Percentiles rank a stretch among this genome's conserved stretches.
Evolutionary conservation across 2,113 vertebrate genomes (phyloP).

Genomic region (Prionailurus bengalensis): DNA sequence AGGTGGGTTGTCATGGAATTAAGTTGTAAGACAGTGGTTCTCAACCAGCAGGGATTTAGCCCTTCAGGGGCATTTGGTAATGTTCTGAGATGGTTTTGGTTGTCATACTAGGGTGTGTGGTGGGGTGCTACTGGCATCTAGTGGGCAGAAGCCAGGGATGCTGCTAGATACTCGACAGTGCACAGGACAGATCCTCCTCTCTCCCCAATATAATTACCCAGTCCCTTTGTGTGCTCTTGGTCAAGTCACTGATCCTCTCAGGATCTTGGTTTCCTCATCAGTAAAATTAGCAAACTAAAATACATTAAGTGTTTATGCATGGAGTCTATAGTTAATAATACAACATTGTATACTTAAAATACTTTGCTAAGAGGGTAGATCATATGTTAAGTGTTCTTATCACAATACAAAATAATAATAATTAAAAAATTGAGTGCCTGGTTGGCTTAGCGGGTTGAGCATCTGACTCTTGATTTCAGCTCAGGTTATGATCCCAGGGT

Average conservation of each 20-base stretch:
- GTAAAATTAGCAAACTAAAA: constrained; percentile 22
- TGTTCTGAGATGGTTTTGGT: not conserved
- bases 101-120: not conserved
- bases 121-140: too few relatives aligned
- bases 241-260: not conserved
- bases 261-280: not conserved
- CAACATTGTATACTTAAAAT: not conserved
- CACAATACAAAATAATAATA: not conserved
- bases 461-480: too few relatives aligned
- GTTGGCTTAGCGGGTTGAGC: too few relatives aligned
- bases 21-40: not conserved
- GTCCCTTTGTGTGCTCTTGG: not conserved
- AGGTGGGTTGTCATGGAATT: not conserved
- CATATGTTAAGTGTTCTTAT: not conserved
- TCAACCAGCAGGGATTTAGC: not conserved
- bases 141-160: not conserved
- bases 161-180: not conserved
- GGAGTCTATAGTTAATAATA: not conserved
- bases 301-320: not conserved
- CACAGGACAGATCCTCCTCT: not conserved
- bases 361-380: not conserved
- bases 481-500: too few relatives aligned
- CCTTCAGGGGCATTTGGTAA: not conserved
- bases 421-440: not conserved
- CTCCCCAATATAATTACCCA: not conserved